Evolutionary conservation across 1,140 invertebrate genomes (phyloP).

Genomic region (Gyrodactylus bullatarudis): DNA sequence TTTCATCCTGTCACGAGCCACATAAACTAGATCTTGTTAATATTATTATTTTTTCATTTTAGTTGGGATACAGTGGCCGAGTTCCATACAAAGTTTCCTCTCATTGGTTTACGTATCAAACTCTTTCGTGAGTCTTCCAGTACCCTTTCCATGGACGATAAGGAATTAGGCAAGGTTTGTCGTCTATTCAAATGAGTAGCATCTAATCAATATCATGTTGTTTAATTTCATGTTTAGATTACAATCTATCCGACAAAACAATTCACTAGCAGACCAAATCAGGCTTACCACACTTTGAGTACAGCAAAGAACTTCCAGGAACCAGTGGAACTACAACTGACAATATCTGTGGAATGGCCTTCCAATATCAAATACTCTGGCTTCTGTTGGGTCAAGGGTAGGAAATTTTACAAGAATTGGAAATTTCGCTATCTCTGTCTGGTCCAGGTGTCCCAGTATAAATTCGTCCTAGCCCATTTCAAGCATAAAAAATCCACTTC

Average conservation of each 20-base stretch:
- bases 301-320: neutral
- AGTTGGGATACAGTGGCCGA: constrained; percentile 41
- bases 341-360: neutral
- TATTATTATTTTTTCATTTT: constrained; percentile 5
- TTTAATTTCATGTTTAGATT: neutral
- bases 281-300: neutral
- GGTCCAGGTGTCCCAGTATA: constrained; percentile 53
- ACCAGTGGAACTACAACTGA: neutral
- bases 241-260: neutral
- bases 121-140: constrained; percentile 86
- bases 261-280: neutral
- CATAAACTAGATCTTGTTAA: too few species aligned
- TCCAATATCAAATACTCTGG: neutral
- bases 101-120: constrained; percentile 73
- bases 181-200: neutral
- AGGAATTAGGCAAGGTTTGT: constrained; percentile 64
- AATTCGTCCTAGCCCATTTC: constrained; percentile 96
- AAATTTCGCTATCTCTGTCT: neutral
- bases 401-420: neutral
- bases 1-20: too few species aligned
- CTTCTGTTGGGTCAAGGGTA: neutral
- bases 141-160: constrained; percentile 77
- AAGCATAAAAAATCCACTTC: constrained; percentile 96
- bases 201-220: neutral
- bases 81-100: constrained; percentile 74